Evolutionary conservation across 2,888 invertebrate species (phyloP).

Genomic region (Bombylius discolor): DNA sequence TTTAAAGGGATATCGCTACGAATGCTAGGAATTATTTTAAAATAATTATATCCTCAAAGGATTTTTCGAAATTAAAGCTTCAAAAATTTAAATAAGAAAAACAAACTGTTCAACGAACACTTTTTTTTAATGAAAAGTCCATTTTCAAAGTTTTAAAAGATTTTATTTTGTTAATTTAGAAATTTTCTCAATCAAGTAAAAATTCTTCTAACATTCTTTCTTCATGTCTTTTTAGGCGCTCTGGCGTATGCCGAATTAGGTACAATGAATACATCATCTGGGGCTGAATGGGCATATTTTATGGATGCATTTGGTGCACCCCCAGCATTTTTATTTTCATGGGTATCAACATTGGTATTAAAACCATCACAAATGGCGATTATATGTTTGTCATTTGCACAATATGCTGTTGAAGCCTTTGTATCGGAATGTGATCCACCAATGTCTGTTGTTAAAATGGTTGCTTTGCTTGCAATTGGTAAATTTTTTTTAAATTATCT

Average conservation of each 20-base stretch:
- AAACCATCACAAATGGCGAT: slow-evolving; percentile 92
- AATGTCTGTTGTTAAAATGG: slow-evolving; percentile 69
- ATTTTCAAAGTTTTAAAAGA: no score
- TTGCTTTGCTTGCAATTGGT: slow-evolving; percentile 79
- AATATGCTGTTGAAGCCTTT: slow-evolving; percentile 86
- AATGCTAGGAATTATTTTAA: no score
- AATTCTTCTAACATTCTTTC: no score
- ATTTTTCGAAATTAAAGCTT: no score
- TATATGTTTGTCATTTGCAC: slow-evolving; percentile 84
- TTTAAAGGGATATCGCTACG: no score
- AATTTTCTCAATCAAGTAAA: no score
- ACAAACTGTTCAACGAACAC: no score
- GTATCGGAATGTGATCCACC: slow-evolving; percentile 77
- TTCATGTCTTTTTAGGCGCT: slow-evolving; percentile 50
- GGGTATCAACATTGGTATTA: slow-evolving; percentile 84
- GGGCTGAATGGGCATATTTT: slow-evolving; percentile 91
- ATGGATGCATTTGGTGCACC: slow-evolving; percentile 87
- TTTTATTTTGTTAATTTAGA: no score
- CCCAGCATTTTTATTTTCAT: slow-evolving; percentile 84
- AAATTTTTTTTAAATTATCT: slow-evolving; percentile 23
- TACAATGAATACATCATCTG: slow-evolving; percentile 90
- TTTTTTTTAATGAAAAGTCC: no score
- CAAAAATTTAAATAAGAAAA: no score
- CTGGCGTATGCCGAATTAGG: slow-evolving; percentile 88
- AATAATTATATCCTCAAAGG: no score